Percentiles rank a stretch among this genome's conserved stretches.
These are phyloP conservation scores for Delia radicum DNA, from an alignment of 1,140 invertebrate species.

Conservation along the genomic window DNA sequence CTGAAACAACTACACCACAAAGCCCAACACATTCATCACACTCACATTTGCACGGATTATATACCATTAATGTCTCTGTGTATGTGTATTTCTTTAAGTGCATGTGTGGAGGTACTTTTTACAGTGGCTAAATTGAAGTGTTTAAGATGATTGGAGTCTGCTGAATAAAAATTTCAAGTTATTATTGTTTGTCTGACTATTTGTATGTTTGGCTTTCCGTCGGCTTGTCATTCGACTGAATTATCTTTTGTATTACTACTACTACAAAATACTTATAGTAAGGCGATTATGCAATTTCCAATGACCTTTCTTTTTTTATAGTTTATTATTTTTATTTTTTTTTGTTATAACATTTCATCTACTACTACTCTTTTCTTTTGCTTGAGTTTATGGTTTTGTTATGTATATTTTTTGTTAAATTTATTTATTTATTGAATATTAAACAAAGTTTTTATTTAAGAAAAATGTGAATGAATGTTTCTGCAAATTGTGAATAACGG, in stretches of 20 bases:
- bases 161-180: too few relatives aligned
- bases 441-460: too few relatives aligned
- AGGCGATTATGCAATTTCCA: constrained; percentile 14
- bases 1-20: too few relatives aligned
- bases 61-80: background rate
- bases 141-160: background rate
- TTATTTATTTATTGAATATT: constrained; percentile 1
- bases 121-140: background rate
- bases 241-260: too few relatives aligned
- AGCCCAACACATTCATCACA: background rate
- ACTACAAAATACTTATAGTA: background rate
- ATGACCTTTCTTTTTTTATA: constrained; percentile 20
- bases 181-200: too few relatives aligned
- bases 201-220: too few relatives aligned
- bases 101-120: background rate
- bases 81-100: background rate
- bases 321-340: background rate
- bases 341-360: background rate
- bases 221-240: too few relatives aligned
- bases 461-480: constrained; percentile 10
- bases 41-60: background rate
- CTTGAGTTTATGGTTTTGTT: background rate
- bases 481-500: constrained; percentile 6
- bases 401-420: constrained; percentile 3
- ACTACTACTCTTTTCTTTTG: background rate